Evolutionary conservation across 53 echinoderm and acorn worm genomes (phyloP), one percentile per base, ranked within the genome.

Genomic region (Henricia sp.): DNA sequence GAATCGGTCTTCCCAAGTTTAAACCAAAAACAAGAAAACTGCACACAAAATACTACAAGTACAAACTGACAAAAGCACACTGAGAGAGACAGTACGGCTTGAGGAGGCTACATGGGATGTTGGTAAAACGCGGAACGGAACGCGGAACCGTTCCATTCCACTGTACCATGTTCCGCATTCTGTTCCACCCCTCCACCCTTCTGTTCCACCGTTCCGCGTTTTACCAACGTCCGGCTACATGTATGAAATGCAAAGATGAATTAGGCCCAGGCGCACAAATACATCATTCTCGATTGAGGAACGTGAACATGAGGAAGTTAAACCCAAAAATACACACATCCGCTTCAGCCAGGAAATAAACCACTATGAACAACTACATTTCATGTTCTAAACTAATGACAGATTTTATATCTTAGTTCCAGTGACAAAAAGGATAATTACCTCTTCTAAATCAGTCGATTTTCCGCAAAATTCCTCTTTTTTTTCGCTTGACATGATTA

Each of bases 281-380:
- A 12, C 6, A 39, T 36, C 10, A 38, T 46, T 21, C 37, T 9
- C 35, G 65, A 20, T 1, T 35, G 39, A 37, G 37, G 1, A n/a
- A 39, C 11, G 23, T 12, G 20, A 17, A 41, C 37, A 37, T 50
- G 76, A 57, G 76, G 76, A 76, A 76, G 76, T 76, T 24, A 37
- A 59, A 56, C 0, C 25, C 38, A 74, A 74, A 41, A 26, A 58
- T 35, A 13, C 25, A n/a, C 53, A 26, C 59, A 76, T 76, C 57
- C 59, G 38, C 21, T 58, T 24, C 40, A 32, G 59, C 41, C 41
- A 41, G 76, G 76, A 76, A 76, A 76, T 76, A 39, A 40, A 59
- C 76, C 12, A 57, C n/a, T n/a, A n/a, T n/a, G n/a, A n/a, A n/a
- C n/a, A n/a, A n/a, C n/a, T n/a, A n/a, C n/a, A n/a, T n/a, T n/a